These are phyloP conservation scores for Ericerus pela DNA, from an alignment of 1,140 invertebrate species.

Conservation along the genomic window DNA sequence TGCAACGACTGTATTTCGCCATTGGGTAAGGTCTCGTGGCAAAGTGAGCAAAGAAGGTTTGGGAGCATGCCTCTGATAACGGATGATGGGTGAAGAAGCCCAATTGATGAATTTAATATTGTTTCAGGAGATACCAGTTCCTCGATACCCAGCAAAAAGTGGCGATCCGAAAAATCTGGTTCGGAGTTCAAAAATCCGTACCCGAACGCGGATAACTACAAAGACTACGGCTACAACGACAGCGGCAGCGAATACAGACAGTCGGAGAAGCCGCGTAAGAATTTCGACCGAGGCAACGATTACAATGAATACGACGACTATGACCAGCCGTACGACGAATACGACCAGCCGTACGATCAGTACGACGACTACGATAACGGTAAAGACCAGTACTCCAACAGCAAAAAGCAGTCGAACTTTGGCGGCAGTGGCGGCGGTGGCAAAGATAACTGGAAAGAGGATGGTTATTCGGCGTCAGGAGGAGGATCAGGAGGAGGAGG, in stretches of 20 bases:
- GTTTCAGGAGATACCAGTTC: neutral
- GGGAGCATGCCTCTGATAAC: neutral
- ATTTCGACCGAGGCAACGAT: neutral
- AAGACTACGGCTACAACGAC: constrained; percentile 2
- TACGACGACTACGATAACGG: constrained; percentile 1
- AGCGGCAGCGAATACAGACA: neutral
- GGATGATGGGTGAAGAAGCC: neutral
- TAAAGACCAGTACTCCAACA: constrained; percentile 2
- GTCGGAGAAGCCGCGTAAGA: neutral
- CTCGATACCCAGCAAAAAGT: neutral
- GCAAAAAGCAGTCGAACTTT: neutral
- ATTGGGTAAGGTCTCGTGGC: neutral
- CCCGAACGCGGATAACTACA: neutral
- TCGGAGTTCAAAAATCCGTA: neutral
- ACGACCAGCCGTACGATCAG: constrained; percentile 11
- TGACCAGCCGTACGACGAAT: constrained; percentile 8
- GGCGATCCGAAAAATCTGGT: neutral
- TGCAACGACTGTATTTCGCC: neutral
- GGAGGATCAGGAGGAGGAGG: constrained; percentile 8
- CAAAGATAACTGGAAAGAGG: constrained; percentile 12
- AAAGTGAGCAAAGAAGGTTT: neutral
- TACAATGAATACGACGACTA: constrained; percentile 4
- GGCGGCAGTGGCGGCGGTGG: neutral
- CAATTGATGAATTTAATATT: neutral
- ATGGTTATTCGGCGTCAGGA: constrained; percentile 3